Evolutionary conservation across 2,888 invertebrate genomes (phyloP).

Genomic region (Dysmachus trigonus): DNA sequence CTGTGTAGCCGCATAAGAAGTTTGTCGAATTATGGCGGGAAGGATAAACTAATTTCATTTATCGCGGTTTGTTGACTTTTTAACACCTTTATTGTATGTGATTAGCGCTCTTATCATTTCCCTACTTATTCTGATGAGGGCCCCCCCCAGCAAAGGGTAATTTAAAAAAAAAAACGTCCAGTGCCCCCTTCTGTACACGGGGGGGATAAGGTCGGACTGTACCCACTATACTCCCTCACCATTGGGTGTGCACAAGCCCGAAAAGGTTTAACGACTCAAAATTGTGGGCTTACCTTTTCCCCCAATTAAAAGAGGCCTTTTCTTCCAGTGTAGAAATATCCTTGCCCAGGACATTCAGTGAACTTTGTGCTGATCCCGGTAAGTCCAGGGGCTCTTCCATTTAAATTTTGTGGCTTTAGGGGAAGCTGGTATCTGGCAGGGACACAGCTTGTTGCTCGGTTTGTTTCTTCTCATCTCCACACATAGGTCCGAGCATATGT

Average conservation of each 20-base stretch:
- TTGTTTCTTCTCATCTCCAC: not conserved
- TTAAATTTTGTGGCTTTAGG: constrained; percentile 22
- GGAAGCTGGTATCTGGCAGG: not conserved
- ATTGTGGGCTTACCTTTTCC: constrained; percentile 1
- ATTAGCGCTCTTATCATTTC: constrained; percentile 20
- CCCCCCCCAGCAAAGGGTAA: not conserved
- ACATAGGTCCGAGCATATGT: not conserved
- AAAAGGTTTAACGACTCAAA: not conserved
- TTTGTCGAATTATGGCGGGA: not conserved
- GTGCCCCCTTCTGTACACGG: not conserved
- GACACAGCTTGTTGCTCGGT: not conserved
- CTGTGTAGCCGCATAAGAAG: not conserved
- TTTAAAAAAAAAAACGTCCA: not conserved
- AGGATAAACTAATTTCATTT: constrained; percentile 27
- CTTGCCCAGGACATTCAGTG: not conserved
- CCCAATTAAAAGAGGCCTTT: constrained; percentile 8
- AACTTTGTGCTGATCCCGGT: constrained; percentile 22
- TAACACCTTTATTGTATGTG: constrained; percentile 22
- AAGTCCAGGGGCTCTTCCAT: not conserved
- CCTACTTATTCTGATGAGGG: not conserved
- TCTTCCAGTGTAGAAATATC: not conserved
- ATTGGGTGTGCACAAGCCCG: not conserved
- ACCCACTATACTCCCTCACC: not conserved
- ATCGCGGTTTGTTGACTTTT: constrained; percentile 31
- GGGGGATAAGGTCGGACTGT: not conserved